These are phyloP conservation scores for Centrocercus urophasianus DNA, from an alignment of 2,113 vertebrate species.

Conservation along the genomic window DNA sequence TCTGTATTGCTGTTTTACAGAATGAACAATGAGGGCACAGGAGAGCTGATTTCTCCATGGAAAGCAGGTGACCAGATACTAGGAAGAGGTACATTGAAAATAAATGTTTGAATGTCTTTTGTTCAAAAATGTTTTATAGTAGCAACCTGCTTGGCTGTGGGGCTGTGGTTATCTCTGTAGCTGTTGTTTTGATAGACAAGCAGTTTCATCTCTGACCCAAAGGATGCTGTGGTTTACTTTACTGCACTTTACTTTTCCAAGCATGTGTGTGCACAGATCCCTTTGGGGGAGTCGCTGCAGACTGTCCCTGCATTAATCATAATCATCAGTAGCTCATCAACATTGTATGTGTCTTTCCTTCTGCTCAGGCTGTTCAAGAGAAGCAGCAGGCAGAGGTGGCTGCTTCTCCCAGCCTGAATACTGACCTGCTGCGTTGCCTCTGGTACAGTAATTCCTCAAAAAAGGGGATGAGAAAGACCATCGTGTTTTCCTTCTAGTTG, in stretches of 20 bases:
- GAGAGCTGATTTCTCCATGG: not conserved
- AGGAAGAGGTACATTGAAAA: not conserved
- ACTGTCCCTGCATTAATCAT: not conserved
- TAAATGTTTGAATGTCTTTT: not conserved
- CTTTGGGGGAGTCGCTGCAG: not conserved
- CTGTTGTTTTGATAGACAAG: not conserved
- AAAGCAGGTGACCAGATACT: not conserved
- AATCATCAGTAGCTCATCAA: not conserved
- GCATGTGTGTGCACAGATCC: not conserved
- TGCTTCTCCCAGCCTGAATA: not conserved
- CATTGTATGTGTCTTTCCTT: not conserved
- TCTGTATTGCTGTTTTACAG: not conserved
- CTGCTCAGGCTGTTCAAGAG: not conserved
- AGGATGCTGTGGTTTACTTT: not conserved
- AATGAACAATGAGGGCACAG: not conserved
- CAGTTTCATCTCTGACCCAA: not conserved
- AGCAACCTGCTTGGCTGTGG: not conserved
- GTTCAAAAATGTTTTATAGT: not conserved
- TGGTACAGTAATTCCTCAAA: not conserved
- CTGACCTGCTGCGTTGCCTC: not conserved
- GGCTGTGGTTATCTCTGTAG: not conserved
- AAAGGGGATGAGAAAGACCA: not conserved
- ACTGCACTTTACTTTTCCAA: not conserved
- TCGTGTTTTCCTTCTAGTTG: not conserved
- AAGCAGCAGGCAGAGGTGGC: not conserved